These are phyloP conservation scores for Tetrao urogallus DNA, from an alignment of 2,113 vertebrate species.

Conservation along the genomic window DNA sequence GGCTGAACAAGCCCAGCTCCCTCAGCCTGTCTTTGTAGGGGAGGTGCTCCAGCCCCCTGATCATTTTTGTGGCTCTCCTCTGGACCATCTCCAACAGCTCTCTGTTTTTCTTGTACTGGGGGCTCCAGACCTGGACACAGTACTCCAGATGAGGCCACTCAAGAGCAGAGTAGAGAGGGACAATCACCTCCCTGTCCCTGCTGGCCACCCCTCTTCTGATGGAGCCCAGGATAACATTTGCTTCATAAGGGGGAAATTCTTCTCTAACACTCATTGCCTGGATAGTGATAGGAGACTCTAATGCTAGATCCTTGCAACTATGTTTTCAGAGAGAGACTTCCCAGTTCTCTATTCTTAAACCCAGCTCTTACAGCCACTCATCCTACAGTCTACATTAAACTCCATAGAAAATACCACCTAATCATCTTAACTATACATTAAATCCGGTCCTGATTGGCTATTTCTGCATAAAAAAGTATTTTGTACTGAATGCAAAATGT, in stretches of 20 bases:
- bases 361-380: fast-evolving
- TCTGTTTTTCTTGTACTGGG: no score
- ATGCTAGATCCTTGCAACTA: neutral
- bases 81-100: no score
- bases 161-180: no score
- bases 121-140: no score
- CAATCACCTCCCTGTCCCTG: no score
- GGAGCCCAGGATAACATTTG: no score
- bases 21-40: no score
- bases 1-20: no score
- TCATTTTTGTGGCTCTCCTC: no score
- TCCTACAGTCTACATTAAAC: neutral
- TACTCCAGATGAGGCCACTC: no score
- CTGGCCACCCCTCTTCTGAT: no score
- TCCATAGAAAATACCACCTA: neutral
- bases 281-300: neutral
- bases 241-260: neutral
- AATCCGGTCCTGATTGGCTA: neutral
- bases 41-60: no score
- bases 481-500: neutral
- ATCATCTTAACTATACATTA: neutral
- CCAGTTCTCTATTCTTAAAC: neutral
- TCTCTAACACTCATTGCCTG: neutral
- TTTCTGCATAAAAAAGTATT: neutral
- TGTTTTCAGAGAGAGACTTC: neutral